A percentile compares a stretch with the other conserved stretches of the same genome.
Evolutionary conservation across 2,113 vertebrate species (phyloP).

Genomic region (Anguilla japonica): DNA sequence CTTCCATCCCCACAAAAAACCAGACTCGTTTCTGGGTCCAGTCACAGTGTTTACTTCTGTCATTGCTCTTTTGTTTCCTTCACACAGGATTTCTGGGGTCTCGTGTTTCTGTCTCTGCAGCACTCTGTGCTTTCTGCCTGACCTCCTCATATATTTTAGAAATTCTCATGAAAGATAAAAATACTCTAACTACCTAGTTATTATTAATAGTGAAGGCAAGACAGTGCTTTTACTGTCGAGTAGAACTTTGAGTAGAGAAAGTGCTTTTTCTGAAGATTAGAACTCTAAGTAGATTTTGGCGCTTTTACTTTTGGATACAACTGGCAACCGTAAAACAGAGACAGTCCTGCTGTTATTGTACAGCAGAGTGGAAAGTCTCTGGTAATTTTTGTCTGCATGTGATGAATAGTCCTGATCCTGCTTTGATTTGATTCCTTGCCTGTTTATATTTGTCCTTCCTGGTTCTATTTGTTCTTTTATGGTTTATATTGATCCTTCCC

Average conservation of each 20-base stretch:
- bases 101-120: background rate
- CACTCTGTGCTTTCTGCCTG: background rate
- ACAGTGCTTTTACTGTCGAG: background rate
- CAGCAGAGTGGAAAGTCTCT: too few relatives aligned
- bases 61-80: background rate
- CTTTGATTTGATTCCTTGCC: background rate
- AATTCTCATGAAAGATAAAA: background rate
- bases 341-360: too few relatives aligned
- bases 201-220: background rate
- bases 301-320: too few relatives aligned
- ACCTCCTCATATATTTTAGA: background rate
- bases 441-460: background rate
- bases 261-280: background rate
- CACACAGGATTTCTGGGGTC: background rate
- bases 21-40: conserved; percentile 6
- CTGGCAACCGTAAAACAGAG: too few relatives aligned
- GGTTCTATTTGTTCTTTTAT: too few relatives aligned
- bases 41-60: background rate
- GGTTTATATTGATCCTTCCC: background rate
- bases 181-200: background rate
- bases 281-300: background rate
- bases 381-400: background rate
- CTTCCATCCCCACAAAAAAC: background rate
- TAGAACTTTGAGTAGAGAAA: background rate
- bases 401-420: background rate